phyloP scores from a whole-genome alignment of 2,113 vertebrate genomes.

The Mormyrus lacerda region DNA sequence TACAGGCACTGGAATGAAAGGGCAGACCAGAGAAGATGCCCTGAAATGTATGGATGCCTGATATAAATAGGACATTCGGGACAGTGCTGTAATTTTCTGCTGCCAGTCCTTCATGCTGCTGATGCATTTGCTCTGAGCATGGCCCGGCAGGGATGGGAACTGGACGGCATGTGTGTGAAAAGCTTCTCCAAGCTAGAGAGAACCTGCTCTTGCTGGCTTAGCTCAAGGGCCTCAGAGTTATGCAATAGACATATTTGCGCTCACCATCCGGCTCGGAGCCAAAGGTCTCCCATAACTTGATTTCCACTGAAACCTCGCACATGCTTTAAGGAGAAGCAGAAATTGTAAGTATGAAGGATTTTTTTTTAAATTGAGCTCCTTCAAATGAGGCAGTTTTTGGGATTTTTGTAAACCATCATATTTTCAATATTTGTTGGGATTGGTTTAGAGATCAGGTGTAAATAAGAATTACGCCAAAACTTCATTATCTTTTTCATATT shows the following conservation, averaged over 20 bases:
- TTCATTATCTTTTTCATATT: not conserved
- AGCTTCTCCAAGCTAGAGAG: not conserved
- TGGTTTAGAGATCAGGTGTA: not conserved
- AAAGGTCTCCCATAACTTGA: not conserved
- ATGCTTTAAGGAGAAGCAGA: not conserved
- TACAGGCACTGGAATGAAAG: not conserved
- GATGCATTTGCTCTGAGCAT: not conserved
- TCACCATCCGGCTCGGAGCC: not conserved
- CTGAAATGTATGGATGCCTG: not conserved
- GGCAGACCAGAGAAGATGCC: not conserved
- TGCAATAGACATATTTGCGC: not conserved
- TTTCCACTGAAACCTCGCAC: not conserved
- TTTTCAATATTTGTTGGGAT: not conserved
- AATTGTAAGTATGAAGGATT: not conserved
- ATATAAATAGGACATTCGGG: not conserved
- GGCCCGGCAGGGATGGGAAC: not conserved
- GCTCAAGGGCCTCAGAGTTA: not conserved
- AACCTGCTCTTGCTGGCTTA: not conserved
- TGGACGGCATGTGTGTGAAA: not conserved
- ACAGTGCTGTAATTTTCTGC: not conserved
- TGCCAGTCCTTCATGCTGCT: not conserved
- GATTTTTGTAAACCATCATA: not conserved
- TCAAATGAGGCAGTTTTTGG: not conserved
- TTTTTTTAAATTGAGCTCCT: not conserved
- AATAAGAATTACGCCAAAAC: not conserved